A percentile compares a stretch with the other conserved stretches of the same genome.
phyloP scores from a whole-genome alignment of 2,888 invertebrate genomes.

The Eupithecia insigniata region DNA sequence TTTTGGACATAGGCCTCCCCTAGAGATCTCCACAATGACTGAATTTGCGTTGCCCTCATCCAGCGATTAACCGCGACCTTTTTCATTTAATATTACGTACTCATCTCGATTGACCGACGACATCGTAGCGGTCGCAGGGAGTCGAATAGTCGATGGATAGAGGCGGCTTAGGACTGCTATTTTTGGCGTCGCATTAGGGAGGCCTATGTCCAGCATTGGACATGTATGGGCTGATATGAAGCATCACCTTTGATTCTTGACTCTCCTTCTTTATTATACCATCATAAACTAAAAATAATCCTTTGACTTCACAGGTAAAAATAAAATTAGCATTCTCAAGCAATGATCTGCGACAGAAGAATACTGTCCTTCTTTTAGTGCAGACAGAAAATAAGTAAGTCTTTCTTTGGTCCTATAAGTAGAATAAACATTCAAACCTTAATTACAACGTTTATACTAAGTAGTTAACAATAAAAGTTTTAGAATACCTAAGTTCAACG shows the following conservation, averaged over 20 bases:
- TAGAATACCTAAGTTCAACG: not conserved
- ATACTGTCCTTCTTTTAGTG: constrained; percentile 90
- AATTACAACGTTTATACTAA: not conserved
- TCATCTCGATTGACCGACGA: no score
- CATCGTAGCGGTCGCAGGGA: no score
- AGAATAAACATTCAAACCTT: not conserved
- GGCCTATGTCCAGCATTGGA: no score
- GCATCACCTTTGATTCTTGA: not conserved
- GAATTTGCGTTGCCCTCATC: no score
- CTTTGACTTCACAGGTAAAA: constrained; percentile 85
- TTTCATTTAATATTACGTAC: not conserved
- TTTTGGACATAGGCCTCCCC: no score
- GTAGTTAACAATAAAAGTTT: not conserved
- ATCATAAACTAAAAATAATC: not conserved
- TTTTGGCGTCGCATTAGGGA: no score
- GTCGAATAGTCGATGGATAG: no score
- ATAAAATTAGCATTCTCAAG: constrained; percentile 95
- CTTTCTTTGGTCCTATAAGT: not conserved
- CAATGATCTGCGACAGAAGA: constrained; percentile 90
- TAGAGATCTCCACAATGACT: no score
- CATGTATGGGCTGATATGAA: no score
- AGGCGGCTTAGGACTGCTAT: no score
- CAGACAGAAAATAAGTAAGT: constrained; percentile 92
- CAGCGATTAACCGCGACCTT: no score
- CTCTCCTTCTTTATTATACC: not conserved